Base-by-base conservation (phyloP, 2,888 invertebrate genomes). In the Camptogramma bilineatum region DNA sequence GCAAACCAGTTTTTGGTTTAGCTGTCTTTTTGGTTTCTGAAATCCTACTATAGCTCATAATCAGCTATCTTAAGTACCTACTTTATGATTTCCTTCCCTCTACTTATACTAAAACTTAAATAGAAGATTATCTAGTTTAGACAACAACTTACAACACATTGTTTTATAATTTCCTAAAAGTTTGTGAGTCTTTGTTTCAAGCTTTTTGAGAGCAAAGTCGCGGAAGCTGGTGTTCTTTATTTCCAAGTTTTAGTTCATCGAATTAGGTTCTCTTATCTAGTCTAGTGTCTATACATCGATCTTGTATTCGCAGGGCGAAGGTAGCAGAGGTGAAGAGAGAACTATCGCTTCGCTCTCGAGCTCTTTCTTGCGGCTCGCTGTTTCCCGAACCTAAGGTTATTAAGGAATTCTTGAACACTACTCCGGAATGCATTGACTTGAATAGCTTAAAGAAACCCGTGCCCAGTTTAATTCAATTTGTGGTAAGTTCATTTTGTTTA, bases 331-430 rank as follows among this genome's bases (percentile, higher is more conserved):
- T 96, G 0, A 95, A 95, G 84, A 94, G 95, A 42, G 97, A 97
- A 85, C 77, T 96, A 57, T 87, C 91, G 9, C 91, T 97, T 44
- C 94, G 97, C 10, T 94, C 90, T 53, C 96, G 96, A 78, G 96
- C 97, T 0, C 78, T 97, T 28, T 79, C 90, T 0, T 87, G 87
- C 69, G 94, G 95, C 65, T 83, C 91, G 73, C 83, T 83, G 55
- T 97, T 97, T 85, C 97, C 97, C 4, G 95, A 95, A 71, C 95
- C 96, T 73, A 94, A 95, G 73, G 89, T 97, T 24, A 95, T 97
- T 81, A 93, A 95, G 54, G 97, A 97, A 86, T 97, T 96, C 85
- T 87, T 96, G 51, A 84, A 91, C 46, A 87, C 91, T 9, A 94
- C 94, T 57, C 92, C 93, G 7, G 88, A 92, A 24, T 80, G 94